These are phyloP conservation scores for Aurelia aurita DNA, from an alignment of 30 jellyfish, hydroid and myxozoan genomes.

Conservation along the genomic window DNA sequence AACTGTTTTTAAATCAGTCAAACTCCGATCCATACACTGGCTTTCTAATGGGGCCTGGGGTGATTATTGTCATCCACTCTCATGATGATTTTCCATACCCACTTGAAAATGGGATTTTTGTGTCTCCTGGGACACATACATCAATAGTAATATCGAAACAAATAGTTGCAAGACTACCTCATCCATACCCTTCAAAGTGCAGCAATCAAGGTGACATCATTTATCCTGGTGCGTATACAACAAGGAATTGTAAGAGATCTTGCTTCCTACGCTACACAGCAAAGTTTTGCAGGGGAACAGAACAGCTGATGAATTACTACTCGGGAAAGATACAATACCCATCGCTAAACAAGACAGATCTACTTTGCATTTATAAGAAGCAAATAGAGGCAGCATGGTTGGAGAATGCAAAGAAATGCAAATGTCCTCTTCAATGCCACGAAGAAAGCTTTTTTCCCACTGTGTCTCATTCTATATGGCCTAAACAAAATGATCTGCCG, in stretches of 20 bases:
- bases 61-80: neutral
- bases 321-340: no score
- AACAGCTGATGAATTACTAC: no score
- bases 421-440: neutral
- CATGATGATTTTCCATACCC: slow-evolving; percentile 3
- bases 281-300: neutral
- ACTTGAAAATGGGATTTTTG: neutral
- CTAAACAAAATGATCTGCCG: neutral
- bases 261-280: neutral
- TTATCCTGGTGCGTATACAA: neutral
- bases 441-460: neutral
- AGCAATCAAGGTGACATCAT: neutral
- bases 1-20: neutral
- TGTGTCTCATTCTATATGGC: neutral
- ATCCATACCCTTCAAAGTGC: slow-evolving; percentile 7
- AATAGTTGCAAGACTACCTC: neutral
- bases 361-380: neutral
- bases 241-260: slow-evolving; percentile 2
- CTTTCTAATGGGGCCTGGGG: neutral
- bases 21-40: neutral
- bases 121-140: slow-evolving; percentile 10
- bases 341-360: neutral
- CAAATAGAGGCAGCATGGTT: neutral
- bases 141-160: neutral
- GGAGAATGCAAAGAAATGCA: neutral